Conservation (phyloP, 2,888 invertebrate species). For the Octodonta nipae region DNA sequence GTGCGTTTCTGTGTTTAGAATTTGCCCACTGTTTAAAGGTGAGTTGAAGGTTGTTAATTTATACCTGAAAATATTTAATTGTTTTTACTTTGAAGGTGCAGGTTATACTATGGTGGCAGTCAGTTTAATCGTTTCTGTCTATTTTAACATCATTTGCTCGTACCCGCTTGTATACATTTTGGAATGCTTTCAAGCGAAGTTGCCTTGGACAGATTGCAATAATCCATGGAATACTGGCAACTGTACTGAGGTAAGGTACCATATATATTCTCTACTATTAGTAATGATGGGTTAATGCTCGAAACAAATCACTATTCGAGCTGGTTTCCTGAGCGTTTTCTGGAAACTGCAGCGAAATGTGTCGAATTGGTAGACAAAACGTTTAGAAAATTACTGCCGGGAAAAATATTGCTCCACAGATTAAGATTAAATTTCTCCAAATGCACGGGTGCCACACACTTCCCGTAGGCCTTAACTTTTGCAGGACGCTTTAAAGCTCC, state of each 20-base stretch:
- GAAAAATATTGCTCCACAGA: too few relatives aligned
- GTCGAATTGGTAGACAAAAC: too few relatives aligned
- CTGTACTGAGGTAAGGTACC: conserved; percentile 53
- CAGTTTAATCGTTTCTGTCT: conserved; percentile 67
- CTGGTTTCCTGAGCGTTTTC: too few relatives aligned
- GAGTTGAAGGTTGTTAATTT: conserved; percentile 2
- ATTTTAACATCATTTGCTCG: conserved; percentile 74
- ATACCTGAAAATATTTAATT: conserved; percentile 2
- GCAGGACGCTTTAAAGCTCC: too few relatives aligned
- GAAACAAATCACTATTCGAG: too few relatives aligned
- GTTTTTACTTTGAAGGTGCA: conserved; percentile 47
- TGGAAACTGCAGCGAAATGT: too few relatives aligned
- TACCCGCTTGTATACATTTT: conserved; percentile 73
- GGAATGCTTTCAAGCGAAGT: conserved; percentile 48
- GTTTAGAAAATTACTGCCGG: too few relatives aligned
- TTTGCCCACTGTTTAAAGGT: conserved; percentile 80
- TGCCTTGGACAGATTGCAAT: conserved; percentile 68
- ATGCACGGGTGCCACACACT: too few relatives aligned
- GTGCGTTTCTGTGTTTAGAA: conserved; percentile 66
- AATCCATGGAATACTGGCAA: conserved; percentile 71
- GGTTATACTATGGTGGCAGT: conserved; percentile 72
- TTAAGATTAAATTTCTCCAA: too few relatives aligned
- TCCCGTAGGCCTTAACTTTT: too few relatives aligned
- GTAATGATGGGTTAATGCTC: too few relatives aligned
- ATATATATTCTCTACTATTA: too few relatives aligned